Evolutionary conservation across 2,113 vertebrate genomes (phyloP), one percentile per base, ranked within the genome.

Genomic region (Tympanuchus pallidicinctus): DNA sequence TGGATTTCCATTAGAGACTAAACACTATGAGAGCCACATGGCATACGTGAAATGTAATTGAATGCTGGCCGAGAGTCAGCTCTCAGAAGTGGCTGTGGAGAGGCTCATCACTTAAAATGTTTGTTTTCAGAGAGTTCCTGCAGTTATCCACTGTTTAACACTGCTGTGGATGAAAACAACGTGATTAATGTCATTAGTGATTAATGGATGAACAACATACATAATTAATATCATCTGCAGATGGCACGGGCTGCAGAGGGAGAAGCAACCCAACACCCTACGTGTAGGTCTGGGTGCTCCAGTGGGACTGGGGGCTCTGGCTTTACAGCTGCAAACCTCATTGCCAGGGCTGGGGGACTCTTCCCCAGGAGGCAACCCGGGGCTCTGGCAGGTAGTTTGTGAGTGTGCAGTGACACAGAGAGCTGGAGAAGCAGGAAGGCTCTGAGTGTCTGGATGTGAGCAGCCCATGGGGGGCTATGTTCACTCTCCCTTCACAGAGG

Each of bases 11-110:
- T 76, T 20, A 76, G 91, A 96, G 94, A 95, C 94, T 95, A 94
- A 96, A 93, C 95, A 95, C 69, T 91, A 28, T 61, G 42, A 85
- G 91, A 96, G 91, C 94, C 93, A 92, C 93, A 87, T 89, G 95
- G 93, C 78, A 82, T 14, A 82, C 1, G 1, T 72, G 40, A 73
- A 43, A 40, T 21, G 71, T 47, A 92, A 43, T 8, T 14, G 59
- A 61, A 6, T 1, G 6, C 85, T 96, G 95, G 91, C 95, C 0
- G 14, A 71, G 84, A 65, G 89, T 82, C 94, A 95, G 74, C 93
- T 82, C 87, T 73, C 84, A 40, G 95, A 60, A 94, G 93, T 90
- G 92, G 85, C 91, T 94, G 91, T 94, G 88, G 69, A 69, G 89
- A 76, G 78, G 85, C 82, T 82, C 82, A 70, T 85, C 75, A 17